Evolutionary conservation across 2,797 vertebrate species (phyloP).

Genomic region (Poecilia velifera): DNA sequence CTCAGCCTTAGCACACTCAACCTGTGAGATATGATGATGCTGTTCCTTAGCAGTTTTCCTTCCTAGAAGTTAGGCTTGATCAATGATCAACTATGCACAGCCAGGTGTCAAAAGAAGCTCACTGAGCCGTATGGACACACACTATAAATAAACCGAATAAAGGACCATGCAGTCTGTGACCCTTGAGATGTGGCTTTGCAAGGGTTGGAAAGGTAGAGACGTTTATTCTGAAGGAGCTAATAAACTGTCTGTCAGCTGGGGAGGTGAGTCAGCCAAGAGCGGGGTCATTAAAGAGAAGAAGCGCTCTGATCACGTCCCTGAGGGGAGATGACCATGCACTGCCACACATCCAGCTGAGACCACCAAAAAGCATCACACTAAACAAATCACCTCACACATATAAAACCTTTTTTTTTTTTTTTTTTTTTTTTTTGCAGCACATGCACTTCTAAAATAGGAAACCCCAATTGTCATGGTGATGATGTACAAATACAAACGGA

Average conservation of each 20-base stretch:
- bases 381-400: constrained; percentile 19
- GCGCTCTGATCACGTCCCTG: constrained; percentile 73
- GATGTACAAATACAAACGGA: constrained; percentile 9
- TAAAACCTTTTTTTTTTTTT: background rate
- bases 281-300: constrained; percentile 76
- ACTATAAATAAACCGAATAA: constrained; percentile 80
- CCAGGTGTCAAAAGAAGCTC: constrained; percentile 68
- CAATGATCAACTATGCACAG: constrained; percentile 62
- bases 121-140: constrained; percentile 60
- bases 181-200: constrained; percentile 76
- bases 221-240: constrained; percentile 82
- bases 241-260: constrained; percentile 80
- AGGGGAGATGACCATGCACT: constrained; percentile 67
- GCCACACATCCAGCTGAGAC: constrained; percentile 52
- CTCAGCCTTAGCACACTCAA: background rate
- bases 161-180: constrained; percentile 69
- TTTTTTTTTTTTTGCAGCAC: constrained; percentile 3
- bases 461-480: constrained; percentile 54
- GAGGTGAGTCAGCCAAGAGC: constrained; percentile 77
- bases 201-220: constrained; percentile 71
- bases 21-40: constrained; percentile 22
- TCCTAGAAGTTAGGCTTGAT: constrained; percentile 45
- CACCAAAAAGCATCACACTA: constrained; percentile 45
- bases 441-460: constrained; percentile 19
- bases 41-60: constrained; percentile 28